Evolutionary conservation across 2,797 vertebrate genomes (phyloP).

Genomic region (Chelon labrosus): DNA sequence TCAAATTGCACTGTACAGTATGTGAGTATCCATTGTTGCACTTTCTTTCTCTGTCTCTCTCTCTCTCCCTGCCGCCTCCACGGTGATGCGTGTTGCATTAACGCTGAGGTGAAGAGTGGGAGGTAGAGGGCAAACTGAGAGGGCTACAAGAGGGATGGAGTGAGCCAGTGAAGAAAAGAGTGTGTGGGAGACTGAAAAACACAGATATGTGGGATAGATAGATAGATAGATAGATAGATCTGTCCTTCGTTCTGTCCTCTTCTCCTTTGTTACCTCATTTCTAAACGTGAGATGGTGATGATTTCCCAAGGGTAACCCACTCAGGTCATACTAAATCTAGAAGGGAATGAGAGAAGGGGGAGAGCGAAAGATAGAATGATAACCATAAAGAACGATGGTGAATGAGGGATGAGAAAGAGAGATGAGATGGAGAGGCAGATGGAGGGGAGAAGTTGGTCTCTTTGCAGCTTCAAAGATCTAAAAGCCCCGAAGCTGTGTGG

Average conservation of each 20-base stretch:
- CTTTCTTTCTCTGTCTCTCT: conserved; percentile 23
- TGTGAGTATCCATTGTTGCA: conserved; percentile 62
- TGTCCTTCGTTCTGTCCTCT: conserved; percentile 18
- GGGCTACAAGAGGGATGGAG: conserved; percentile 75
- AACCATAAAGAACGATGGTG: conserved; percentile 22
- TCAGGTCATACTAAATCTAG: conserved; percentile 74
- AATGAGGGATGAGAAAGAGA: conserved; percentile 32
- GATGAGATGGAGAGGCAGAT: conserved; percentile 50
- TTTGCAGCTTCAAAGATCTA: conserved; percentile 69
- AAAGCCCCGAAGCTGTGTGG: conserved; percentile 70
- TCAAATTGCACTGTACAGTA: conserved; percentile 52
- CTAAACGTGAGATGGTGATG: conserved; percentile 47
- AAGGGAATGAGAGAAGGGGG: conserved; percentile 32
- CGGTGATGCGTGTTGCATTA: conserved; percentile 79
- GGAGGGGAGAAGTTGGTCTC: conserved; percentile 71
- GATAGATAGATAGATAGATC: conserved; percentile 49
- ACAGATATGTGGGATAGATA: conserved; percentile 45
- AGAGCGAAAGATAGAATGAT: conserved; percentile 11
- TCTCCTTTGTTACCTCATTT: conserved; percentile 50
- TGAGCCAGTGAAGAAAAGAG: conserved; percentile 60
- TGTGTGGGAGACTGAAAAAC: conserved; percentile 71
- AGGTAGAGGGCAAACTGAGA: conserved; percentile 81
- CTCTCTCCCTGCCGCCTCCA: conserved; percentile 68
- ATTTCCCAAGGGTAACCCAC: conserved; percentile 69
- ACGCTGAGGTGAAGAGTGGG: conserved; percentile 80